Percentiles rank a stretch among this genome's conserved stretches.
phyloP scores from a whole-genome alignment of 2,113 vertebrate genomes.

The Mormyrus lacerda region DNA sequence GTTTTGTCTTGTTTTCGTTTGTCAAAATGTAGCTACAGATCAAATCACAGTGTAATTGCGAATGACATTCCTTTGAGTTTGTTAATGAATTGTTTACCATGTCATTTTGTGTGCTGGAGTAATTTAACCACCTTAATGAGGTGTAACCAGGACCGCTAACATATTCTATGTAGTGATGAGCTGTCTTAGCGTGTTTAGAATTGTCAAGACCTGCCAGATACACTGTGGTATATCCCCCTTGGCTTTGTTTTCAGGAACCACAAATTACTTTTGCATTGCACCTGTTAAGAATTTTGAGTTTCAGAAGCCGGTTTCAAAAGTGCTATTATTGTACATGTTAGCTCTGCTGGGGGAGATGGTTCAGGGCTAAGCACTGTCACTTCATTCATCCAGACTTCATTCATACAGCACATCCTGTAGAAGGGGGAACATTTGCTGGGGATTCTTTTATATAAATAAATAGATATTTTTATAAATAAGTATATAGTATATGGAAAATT shows the following conservation, averaged over 20 bases:
- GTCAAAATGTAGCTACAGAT: neutral
- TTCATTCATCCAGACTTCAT: neutral
- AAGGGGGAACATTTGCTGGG: neutral
- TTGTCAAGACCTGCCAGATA: neutral
- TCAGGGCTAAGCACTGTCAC: neutral
- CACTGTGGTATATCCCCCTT: neutral
- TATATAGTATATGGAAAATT: neutral
- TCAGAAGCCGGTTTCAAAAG: neutral
- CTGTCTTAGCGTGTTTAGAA: neutral
- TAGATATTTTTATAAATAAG: neutral
- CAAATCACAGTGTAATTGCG: neutral
- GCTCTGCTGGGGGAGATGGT: neutral
- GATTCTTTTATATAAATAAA: neutral
- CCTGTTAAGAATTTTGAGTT: neutral
- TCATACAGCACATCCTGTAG: neutral
- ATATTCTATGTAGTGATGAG: neutral
- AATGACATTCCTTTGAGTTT: constrained; percentile 1
- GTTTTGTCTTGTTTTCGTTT: neutral
- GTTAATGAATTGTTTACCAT: constrained; percentile 11
- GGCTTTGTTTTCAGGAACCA: neutral
- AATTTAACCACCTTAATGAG: constrained; percentile 14
- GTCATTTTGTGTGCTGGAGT: neutral
- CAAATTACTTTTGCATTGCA: neutral
- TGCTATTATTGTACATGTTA: neutral
- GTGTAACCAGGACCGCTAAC: neutral